Conservation (phyloP, 2,888 invertebrate genomes). For the Sinohyriopsis cumingii region DNA sequence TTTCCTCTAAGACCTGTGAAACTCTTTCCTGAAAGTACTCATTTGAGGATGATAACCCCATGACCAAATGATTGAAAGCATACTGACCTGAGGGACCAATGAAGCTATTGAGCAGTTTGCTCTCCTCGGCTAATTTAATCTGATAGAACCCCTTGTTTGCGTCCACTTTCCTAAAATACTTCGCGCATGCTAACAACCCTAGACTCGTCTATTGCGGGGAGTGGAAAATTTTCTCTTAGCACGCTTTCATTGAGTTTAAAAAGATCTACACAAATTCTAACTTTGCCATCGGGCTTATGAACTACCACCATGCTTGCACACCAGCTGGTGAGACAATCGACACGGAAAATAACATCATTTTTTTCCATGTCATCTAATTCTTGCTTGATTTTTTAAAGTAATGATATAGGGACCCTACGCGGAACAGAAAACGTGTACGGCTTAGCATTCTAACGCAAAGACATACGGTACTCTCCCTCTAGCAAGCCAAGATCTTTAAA, state of each 20-base stretch:
- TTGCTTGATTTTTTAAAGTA: conserved; percentile 53
- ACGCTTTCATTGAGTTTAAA: conserved; percentile 24
- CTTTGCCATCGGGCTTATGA: conserved; percentile 35
- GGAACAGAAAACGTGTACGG: conserved; percentile 56
- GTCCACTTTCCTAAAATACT: conserved; percentile 34
- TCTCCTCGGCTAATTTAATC: conserved; percentile 14
- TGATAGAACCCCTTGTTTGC: conserved; percentile 31
- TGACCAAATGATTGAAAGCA: conserved; percentile 40
- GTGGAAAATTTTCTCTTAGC: conserved; percentile 14
- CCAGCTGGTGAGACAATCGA: conserved; percentile 63
- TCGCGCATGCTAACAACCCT: conserved; percentile 11
- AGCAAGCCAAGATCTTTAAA: conserved; percentile 23
- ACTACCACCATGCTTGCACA: conserved; percentile 66
- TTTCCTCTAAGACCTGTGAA: conserved; percentile 45
- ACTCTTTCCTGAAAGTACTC: conserved; percentile 71
- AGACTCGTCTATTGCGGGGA: conserved; percentile 18
- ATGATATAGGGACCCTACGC: conserved; percentile 60
- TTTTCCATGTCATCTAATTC: conserved; percentile 57
- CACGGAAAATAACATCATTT: conserved; percentile 52
- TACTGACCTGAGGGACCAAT: conserved; percentile 50
- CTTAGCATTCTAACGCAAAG: conserved; percentile 31
- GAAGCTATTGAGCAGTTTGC: conserved; percentile 38
- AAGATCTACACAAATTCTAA: conserved; percentile 28
- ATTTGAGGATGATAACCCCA: conserved; percentile 66
- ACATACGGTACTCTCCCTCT: conserved; percentile 27